Conservation (phyloP, 2,888 invertebrate genomes). For the Mimas tiliae region DNA sequence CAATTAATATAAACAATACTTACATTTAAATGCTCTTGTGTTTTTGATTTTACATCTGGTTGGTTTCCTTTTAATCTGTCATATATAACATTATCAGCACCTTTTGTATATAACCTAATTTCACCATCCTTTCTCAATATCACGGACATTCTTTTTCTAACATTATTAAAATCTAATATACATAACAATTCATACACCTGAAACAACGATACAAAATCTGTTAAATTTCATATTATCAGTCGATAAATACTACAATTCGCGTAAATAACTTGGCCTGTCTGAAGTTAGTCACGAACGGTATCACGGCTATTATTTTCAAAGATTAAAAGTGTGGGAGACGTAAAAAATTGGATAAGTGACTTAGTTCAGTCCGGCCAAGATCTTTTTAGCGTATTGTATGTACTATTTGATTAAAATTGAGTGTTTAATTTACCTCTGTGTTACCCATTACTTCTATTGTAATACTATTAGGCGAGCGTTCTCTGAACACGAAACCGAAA, state of each 20-base stretch:
- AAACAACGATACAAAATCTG: constrained; percentile 48
- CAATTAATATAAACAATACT: constrained; percentile 61
- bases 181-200: constrained; percentile 97
- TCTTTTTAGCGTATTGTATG: too few species aligned
- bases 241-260: not conserved
- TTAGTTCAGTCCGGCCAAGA: too few species aligned
- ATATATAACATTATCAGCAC: constrained; percentile 99
- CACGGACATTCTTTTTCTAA: constrained; percentile 99
- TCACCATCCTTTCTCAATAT: constrained; percentile 92
- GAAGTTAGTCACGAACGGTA: too few species aligned
- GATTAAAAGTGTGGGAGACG: too few species aligned
- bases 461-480: constrained; percentile 95
- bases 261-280: too few species aligned
- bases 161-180: constrained; percentile 99
- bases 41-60: constrained; percentile 91
- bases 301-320: too few species aligned
- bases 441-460: constrained; percentile 94
- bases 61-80: constrained; percentile 93
- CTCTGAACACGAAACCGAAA: constrained; percentile 99
- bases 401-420: not conserved
- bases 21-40: constrained; percentile 97
- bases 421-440: constrained; percentile 86
- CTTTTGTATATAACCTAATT: constrained; percentile 97
- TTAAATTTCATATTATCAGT: not conserved
- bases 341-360: too few species aligned